phyloP scores from a whole-genome alignment of 2,797 vertebrate genomes.

The Darevskia nairensis region DNA sequence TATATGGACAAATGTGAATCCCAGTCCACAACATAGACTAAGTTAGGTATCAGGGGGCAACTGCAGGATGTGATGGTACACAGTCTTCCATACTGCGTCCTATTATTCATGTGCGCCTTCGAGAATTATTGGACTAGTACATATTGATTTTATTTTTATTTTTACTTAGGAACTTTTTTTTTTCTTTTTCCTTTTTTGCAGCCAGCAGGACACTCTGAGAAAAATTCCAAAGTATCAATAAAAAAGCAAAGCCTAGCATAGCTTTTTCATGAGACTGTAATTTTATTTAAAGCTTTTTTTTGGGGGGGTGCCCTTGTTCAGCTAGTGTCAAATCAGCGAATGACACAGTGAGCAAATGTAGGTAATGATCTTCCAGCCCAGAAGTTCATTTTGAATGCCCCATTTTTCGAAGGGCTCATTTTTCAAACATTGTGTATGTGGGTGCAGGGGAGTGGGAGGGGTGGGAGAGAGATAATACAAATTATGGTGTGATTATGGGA shows the following conservation, averaged over 20 bases:
- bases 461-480: neutral
- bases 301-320: neutral
- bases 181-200: neutral
- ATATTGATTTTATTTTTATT: slow-evolving; percentile 46
- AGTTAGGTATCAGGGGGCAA: slow-evolving; percentile 2
- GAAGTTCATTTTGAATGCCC: neutral
- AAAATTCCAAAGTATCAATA: neutral
- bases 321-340: neutral
- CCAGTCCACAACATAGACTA: neutral
- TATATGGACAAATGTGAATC: slow-evolving; percentile 20
- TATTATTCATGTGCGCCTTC: slow-evolving; percentile 34
- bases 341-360: neutral
- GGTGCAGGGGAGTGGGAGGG: neutral
- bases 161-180: slow-evolving; percentile 38
- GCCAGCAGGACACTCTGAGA: neutral
- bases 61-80: neutral
- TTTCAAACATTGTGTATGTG: neutral
- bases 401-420: neutral
- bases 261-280: too few species aligned
- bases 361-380: neutral
- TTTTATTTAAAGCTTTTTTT: neutral
- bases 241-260: neutral
- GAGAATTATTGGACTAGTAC: slow-evolving; percentile 37
- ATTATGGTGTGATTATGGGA: too few species aligned
- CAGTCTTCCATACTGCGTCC: neutral